These are phyloP conservation scores for Otus scops DNA, from an alignment of 2,797 vertebrate genomes.

Conservation along the genomic window DNA sequence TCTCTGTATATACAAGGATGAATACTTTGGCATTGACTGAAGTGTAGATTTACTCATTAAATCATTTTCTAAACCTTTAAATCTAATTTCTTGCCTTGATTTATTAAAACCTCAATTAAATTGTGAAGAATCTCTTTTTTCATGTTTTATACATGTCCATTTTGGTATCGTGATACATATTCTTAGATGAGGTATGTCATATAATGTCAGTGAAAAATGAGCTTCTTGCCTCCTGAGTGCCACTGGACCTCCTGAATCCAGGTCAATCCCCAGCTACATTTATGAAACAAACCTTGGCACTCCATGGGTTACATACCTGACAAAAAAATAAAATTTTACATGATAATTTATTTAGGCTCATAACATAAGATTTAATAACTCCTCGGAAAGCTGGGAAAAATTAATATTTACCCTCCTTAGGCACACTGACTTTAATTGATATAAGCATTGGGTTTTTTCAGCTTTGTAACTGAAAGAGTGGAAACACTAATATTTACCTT, in stretches of 20 bases:
- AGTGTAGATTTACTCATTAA: background rate
- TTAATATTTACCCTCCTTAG: background rate
- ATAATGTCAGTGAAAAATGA: background rate
- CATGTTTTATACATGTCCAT: background rate
- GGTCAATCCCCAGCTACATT: background rate
- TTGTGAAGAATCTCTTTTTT: background rate
- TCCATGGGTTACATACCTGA: background rate
- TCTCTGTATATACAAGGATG: slow-evolving; percentile 29
- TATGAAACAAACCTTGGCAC: background rate
- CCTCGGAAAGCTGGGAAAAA: background rate
- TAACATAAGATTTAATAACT: background rate
- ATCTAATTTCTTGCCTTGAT: background rate
- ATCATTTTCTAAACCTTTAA: background rate
- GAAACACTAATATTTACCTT: background rate
- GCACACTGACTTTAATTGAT: background rate
- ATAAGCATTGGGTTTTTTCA: background rate
- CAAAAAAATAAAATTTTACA: background rate
- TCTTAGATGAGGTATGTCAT: background rate
- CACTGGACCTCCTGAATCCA: background rate
- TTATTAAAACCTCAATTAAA: background rate
- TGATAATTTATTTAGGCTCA: background rate
- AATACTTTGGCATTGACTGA: background rate
- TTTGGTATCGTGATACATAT: background rate
- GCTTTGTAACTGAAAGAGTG: background rate
- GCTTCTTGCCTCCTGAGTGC: background rate